phyloP scores from a whole-genome alignment of 2,888 invertebrate genomes.

The Smittia sp. region DNA sequence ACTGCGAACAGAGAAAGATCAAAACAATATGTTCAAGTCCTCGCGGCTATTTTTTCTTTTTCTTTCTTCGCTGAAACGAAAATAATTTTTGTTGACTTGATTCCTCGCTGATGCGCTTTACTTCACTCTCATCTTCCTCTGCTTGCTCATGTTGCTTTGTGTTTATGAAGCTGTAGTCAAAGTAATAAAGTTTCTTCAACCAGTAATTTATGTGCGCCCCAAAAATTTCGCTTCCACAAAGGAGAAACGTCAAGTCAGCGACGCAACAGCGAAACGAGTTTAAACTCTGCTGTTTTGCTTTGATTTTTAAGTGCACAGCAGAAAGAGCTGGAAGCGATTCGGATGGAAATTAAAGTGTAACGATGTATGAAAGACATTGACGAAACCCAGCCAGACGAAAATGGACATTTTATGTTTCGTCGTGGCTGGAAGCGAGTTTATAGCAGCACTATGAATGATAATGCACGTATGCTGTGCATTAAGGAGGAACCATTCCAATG shows the following conservation, averaged over 20 bases:
- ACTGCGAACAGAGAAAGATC: constrained; percentile 21
- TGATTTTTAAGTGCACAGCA: constrained; percentile 30
- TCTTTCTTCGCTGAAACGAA: background rate
- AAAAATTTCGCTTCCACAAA: background rate
- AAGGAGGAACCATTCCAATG: constrained; percentile 14
- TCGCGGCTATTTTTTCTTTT: constrained; percentile 34
- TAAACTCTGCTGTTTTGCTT: background rate
- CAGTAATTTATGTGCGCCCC: constrained; percentile 2
- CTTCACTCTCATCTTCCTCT: background rate
- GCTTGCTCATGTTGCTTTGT: background rate
- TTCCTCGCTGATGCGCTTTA: constrained; percentile 15
- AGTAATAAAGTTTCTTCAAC: constrained; percentile 15
- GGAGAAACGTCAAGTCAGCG: background rate
- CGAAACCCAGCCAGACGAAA: constrained; percentile 6
- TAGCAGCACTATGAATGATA: constrained; percentile 40
- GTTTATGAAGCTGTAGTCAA: background rate
- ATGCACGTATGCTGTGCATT: constrained; percentile 39
- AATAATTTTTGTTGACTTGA: constrained; percentile 33
- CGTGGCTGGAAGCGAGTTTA: constrained; percentile 36
- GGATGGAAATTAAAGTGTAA: constrained; percentile 5
- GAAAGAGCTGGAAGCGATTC: constrained; percentile 33
- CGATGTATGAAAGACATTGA: constrained; percentile 5
- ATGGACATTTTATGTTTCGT: constrained; percentile 40
- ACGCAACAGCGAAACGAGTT: background rate
- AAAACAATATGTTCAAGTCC: constrained; percentile 35